Conservation (phyloP, 2,113 vertebrate genomes). For the Centropristis striata region DNA sequence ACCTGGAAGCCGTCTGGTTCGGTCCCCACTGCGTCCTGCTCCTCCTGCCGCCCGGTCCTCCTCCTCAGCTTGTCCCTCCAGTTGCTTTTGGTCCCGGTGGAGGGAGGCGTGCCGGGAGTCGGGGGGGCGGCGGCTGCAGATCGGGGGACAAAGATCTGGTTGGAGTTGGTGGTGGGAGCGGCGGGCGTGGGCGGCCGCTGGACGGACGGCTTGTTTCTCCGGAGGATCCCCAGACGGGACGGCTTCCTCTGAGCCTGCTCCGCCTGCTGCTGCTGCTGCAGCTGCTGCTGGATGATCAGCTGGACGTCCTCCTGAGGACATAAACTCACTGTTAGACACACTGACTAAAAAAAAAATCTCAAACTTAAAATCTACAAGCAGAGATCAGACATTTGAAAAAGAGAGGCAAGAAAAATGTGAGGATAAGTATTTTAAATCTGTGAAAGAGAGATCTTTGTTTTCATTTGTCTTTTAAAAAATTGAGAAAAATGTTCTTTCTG, state of each 20-base stretch:
- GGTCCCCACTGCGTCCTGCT: slow-evolving; percentile 29
- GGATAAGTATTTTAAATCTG: neutral
- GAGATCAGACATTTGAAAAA: neutral
- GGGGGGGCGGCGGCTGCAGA: neutral
- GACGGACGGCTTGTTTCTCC: slow-evolving; percentile 59
- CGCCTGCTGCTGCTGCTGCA: slow-evolving; percentile 85
- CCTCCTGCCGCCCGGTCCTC: slow-evolving; percentile 22
- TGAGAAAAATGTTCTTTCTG: no score
- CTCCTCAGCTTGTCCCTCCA: slow-evolving; percentile 76
- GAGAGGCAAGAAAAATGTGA: neutral
- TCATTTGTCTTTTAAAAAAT: no score
- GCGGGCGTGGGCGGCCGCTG: slow-evolving; percentile 40
- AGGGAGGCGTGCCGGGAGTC: slow-evolving; percentile 8
- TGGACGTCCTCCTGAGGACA: slow-evolving; percentile 87
- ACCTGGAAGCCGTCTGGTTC: slow-evolving; percentile 62
- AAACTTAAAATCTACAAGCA: neutral
- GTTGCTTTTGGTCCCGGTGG: slow-evolving; percentile 32
- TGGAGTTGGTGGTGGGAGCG: slow-evolving; percentile 35
- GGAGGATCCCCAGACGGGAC: slow-evolving; percentile 69
- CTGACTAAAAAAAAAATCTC: neutral
- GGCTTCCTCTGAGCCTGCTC: slow-evolving; percentile 76
- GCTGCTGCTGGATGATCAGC: slow-evolving; percentile 83
- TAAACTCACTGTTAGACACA: neutral
- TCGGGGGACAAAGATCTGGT: slow-evolving; percentile 51
- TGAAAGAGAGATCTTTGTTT: neutral